Conservation (phyloP, 2,797 vertebrate species). For the Dendrocincla tyrannina region DNA sequence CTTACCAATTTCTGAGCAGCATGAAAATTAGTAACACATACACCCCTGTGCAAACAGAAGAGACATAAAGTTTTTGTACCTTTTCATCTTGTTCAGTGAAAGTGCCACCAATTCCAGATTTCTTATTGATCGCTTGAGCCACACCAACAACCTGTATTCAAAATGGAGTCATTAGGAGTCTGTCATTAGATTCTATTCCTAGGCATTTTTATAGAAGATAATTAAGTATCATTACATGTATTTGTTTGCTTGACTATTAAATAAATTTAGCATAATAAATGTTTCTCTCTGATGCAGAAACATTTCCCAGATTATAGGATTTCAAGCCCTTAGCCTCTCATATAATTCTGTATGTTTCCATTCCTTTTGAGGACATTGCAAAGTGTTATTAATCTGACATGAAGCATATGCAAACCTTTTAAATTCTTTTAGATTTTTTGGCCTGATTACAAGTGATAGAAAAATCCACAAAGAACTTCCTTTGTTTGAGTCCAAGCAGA, state of each 20-base stretch:
- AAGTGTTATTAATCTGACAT: not conserved
- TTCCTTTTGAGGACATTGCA: not conserved
- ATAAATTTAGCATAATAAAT: not conserved
- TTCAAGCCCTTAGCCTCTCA: not conserved
- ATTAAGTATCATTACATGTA: not conserved
- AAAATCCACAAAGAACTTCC: not conserved
- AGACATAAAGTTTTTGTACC: conserved; percentile 64
- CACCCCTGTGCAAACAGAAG: not conserved
- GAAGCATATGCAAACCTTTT: not conserved
- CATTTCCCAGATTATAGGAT: not conserved
- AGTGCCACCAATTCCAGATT: conserved; percentile 85
- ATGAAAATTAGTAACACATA: not conserved
- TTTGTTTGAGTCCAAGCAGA: not conserved
- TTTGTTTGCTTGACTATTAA: not conserved
- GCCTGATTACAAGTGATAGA: not conserved
- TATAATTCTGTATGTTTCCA: not conserved
- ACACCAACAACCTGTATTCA: conserved; percentile 89
- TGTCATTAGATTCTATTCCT: not conserved
- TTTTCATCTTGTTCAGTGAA: conserved; percentile 98
- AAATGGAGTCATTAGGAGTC: not conserved
- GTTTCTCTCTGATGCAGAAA: not conserved
- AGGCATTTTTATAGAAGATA: not conserved
- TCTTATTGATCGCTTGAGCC: conserved; percentile 98
- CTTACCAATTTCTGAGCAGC: not conserved
- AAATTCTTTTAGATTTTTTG: not conserved